phyloP scores from a whole-genome alignment of 2,113 vertebrate genomes.

The Lophura nycthemera region DNA sequence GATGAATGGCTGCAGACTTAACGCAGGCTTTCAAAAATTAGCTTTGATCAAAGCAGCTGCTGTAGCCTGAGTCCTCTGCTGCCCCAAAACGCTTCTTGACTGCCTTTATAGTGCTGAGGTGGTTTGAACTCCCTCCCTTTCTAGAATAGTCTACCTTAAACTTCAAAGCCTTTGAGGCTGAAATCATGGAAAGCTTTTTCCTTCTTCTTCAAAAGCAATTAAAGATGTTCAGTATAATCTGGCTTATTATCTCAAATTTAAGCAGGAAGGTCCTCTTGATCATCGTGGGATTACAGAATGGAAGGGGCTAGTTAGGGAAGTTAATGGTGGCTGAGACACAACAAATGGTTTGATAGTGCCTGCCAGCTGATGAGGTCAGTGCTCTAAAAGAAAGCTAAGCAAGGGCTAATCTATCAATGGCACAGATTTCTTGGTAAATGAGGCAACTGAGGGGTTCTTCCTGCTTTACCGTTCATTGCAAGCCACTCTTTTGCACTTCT shows the following conservation, averaged over 20 bases:
- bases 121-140: conserved; percentile 24
- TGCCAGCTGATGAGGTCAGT: conserved; percentile 40
- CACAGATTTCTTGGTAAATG: background rate
- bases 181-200: conserved; percentile 20
- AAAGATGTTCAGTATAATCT: conserved; percentile 1
- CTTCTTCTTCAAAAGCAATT: conserved; percentile 57
- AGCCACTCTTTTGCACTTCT: background rate
- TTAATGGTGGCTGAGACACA: background rate
- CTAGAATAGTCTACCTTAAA: conserved; percentile 42
- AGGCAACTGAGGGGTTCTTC: background rate
- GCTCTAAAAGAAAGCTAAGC: conserved; percentile 21
- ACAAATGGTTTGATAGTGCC: background rate
- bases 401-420: conserved; percentile 22
- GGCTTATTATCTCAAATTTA: conserved; percentile 39
- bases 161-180: conserved; percentile 62
- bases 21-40: background rate
- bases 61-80: conserved; percentile 10
- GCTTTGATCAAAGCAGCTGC: conserved; percentile 52
- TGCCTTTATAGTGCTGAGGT: background rate
- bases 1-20: conserved; percentile 49
- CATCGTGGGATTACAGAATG: background rate
- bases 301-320: background rate
- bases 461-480: background rate
- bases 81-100: conserved; percentile 23
- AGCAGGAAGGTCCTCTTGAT: conserved; percentile 7